A percentile compares a stretch with the other conserved stretches of the same genome.
Conservation (phyloP, 1,140 invertebrate genomes). For the Helicoverpa zea region DNA sequence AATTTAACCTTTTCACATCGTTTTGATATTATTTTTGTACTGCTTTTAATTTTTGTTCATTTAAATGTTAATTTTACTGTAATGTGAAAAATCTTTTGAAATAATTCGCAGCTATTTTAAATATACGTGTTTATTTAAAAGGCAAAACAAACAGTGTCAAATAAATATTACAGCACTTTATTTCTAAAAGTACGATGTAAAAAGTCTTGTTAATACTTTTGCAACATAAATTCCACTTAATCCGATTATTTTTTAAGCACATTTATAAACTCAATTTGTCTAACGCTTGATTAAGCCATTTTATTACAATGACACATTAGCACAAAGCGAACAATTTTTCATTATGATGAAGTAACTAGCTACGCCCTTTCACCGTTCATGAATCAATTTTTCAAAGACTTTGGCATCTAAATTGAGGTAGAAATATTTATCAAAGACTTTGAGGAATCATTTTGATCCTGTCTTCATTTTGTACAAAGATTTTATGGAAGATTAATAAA, state of each 20-base stretch:
- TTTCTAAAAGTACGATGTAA: neutral
- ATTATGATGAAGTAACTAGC: constrained; percentile 1
- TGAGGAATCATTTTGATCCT: neutral
- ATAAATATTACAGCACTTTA: neutral
- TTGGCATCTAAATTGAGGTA: neutral
- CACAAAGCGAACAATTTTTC: constrained; percentile 9
- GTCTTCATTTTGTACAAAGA: neutral
- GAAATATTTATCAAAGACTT: neutral
- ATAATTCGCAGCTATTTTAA: no score
- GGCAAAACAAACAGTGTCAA: neutral
- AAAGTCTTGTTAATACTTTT: constrained; percentile 5
- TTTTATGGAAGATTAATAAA: neutral
- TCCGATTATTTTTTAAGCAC: constrained; percentile 7
- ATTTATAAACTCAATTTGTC: constrained; percentile 34
- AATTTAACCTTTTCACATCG: no score
- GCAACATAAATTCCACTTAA: constrained; percentile 21
- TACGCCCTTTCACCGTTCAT: neutral
- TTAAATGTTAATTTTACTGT: no score
- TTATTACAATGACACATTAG: constrained; percentile 18
- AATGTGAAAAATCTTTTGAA: no score
- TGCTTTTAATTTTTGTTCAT: no score
- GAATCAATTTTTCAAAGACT: neutral
- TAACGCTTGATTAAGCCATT: constrained; percentile 26
- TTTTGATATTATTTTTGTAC: no score
- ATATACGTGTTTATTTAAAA: neutral